These are phyloP conservation scores for Penaeus chinensis DNA, from an alignment of 1,140 invertebrate species.

Conservation along the genomic window DNA sequence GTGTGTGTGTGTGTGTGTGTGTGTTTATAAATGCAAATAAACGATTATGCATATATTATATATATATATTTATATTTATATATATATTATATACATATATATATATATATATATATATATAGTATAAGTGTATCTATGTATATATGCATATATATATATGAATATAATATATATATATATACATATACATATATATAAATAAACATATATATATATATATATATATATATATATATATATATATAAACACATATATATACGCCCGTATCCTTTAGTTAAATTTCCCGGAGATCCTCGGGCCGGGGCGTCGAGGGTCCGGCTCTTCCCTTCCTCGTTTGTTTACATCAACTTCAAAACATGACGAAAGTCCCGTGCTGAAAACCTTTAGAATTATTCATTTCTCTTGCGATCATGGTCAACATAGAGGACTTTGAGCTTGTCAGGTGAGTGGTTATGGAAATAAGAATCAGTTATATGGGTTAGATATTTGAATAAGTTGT, in stretches of 20 bases:
- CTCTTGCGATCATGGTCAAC: too few relatives aligned
- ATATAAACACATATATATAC: constrained; percentile 9
- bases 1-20: constrained; percentile 28
- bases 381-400: too few relatives aligned
- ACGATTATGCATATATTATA: constrained; percentile 29
- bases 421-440: too few relatives aligned
- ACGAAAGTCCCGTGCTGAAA: not conserved
- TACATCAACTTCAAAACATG: not conserved
- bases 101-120: constrained; percentile 34
- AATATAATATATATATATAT: constrained; percentile 32
- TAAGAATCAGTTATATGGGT: too few relatives aligned
- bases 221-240: constrained; percentile 45
- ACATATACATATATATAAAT: constrained; percentile 36
- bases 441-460: too few relatives aligned
- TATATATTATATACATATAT: constrained; percentile 36
- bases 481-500: too few relatives aligned
- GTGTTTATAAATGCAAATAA: constrained; percentile 20
- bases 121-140: constrained; percentile 34
- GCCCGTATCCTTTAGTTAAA: not conserved
- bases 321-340: not conserved
- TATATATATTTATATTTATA: constrained; percentile 30
- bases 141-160: constrained; percentile 38
- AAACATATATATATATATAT: constrained; percentile 42
- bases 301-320: not conserved
- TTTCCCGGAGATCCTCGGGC: not conserved